Evolutionary conservation across 2,113 vertebrate genomes (phyloP), one percentile per base, ranked within the genome.

Genomic region (Spea multiplicata): DNA sequence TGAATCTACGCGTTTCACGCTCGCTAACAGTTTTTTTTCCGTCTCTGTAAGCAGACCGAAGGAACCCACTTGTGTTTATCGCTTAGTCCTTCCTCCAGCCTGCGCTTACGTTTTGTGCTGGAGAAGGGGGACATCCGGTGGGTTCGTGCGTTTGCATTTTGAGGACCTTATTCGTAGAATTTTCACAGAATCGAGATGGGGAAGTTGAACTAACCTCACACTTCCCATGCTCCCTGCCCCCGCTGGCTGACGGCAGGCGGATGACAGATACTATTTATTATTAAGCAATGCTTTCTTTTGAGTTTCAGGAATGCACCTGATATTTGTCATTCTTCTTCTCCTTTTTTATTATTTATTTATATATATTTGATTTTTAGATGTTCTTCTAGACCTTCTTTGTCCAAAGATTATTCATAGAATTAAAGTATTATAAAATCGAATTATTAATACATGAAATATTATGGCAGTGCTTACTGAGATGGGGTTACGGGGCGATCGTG

Each of bases 191-290:
- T 9, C 14, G 55, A 59, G 8, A 59, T 8, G 55, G 55, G 55
- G 55, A 59, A 59, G 55, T 59, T 59, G 55, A 59, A 13, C 55
- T 8, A 8, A 4, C 4, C 55, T 59, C 10, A 4, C 14, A 13
- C 55, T 59, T 59, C 55, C 55, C 55, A 59, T 59, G 55, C 6
- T 59, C 55, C 55, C 55, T 59, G 55, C 55, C 55, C 55, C 55
- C 12, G 9, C 4, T 9, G 55, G 55, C 55, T 13, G 55, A 59
- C 55, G 10, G 55, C 12, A 59, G 55, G 55, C 55, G 14, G 55
- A 59, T 59, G 55, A 13, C 55, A 59, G 14, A 59, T 59, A 59
- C 55, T 13, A 9, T 12, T 13, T 13, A 57, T 59, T 59, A 59
- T 59, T 59, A 59, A 59, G 55, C 55, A 59, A 59, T 59, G 55